These are phyloP conservation scores for Podotricha telesiphe DNA, from an alignment of 2,888 invertebrate genomes.

Conservation along the genomic window DNA sequence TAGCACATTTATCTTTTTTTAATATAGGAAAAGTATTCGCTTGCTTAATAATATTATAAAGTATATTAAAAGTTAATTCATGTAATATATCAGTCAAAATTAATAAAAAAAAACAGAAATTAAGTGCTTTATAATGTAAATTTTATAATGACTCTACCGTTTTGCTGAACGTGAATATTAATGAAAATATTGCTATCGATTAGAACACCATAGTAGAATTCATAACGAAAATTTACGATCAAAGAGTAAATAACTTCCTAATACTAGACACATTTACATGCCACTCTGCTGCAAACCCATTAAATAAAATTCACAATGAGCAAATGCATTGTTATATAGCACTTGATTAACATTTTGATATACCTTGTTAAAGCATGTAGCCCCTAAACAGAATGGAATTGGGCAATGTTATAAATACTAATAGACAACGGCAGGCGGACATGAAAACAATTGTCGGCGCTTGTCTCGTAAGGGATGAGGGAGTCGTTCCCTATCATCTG, in stretches of 20 bases:
- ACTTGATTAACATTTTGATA: constrained; percentile 7
- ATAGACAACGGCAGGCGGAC: constrained; percentile 18
- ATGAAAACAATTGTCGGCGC: constrained; percentile 26
- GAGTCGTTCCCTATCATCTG: constrained; percentile 60
- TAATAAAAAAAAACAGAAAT: no score
- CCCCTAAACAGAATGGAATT: not conserved
- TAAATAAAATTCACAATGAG: not conserved
- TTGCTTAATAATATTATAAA: no score
- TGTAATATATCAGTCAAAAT: no score
- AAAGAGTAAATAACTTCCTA: not conserved
- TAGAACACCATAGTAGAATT: not conserved
- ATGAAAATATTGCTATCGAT: not conserved
- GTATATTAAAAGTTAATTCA: no score
- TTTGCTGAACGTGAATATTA: not conserved
- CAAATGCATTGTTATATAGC: not conserved
- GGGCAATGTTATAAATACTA: constrained; percentile 23
- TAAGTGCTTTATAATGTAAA: no score
- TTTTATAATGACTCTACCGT: no score
- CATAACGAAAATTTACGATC: not conserved
- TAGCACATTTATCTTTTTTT: not conserved
- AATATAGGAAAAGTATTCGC: no score
- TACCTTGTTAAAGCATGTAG: not conserved
- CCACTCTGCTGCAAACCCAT: not conserved
- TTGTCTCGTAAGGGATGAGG: constrained; percentile 26
- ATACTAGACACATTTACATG: not conserved